Evolutionary conservation across 1,140 invertebrate species (phyloP), one percentile per base, ranked within the genome.

Genomic region (Sarcophaga bullata): DNA sequence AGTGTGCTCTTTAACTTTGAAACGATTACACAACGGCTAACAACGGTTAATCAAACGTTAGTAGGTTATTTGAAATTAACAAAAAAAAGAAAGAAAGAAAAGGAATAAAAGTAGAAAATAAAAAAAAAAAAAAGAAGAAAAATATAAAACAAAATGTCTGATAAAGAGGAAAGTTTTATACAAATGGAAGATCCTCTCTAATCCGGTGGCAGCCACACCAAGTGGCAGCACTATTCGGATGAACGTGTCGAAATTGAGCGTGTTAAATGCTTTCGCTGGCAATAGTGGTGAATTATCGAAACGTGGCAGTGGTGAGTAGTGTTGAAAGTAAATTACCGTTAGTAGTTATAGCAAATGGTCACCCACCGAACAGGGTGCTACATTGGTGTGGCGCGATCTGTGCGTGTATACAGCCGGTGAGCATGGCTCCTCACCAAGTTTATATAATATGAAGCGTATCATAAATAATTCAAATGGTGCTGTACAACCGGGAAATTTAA

Each of bases 401-500:
- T 93, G 92, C 52, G 94, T 95, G 0, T 95, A 94, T 84, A 92
- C 93, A 75, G 91, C 90, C 82, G 91, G 91, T 52, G 92, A 92
- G 73, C 88, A 90, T 81, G 84, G 85, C 13, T 86, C 86, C 0
- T 82, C 62, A 17, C 62, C 82, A n/a, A 76, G 68, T 46, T 72
- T 85, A 48, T 82, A 88, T 37, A 81, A 85, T 0, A 92, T 93
- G 84, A 95, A 95, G 87, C 91, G 93, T 82, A 93, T 95, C 58
- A 92, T 95, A 25, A 95, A 95, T 85, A 93, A 92, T 91, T 94
- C 94, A 0, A 93, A 92, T 80, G 95, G 95, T 37, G 95, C 92
- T 83, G 95, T 96, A 0, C 94, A 94, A 87, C 94, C 96, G 19
- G 97, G 97, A 10, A 94, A 95, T 86, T 90, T 98, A 82, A 93